Evolutionary conservation across 2,113 vertebrate genomes (phyloP).

Genomic region (Triplophysa rosa): DNA sequence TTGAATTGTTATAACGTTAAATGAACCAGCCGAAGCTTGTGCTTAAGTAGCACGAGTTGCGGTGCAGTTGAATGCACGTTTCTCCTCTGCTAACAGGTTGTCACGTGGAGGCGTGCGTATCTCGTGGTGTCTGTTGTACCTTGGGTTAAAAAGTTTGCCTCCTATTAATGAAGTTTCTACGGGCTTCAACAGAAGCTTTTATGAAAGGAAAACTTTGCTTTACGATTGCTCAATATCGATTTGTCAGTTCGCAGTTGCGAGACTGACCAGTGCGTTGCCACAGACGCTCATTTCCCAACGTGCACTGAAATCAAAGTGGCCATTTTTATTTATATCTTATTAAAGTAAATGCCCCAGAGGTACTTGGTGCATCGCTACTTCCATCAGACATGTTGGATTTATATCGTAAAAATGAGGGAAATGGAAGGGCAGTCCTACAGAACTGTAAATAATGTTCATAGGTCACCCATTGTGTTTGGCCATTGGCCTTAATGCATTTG

Average conservation of each 20-base stretch:
- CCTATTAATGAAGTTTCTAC: neutral
- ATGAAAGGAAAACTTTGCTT: neutral
- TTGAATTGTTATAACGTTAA: too few species aligned
- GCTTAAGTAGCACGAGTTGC: neutral
- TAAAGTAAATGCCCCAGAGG: too few species aligned
- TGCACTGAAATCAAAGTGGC: neutral
- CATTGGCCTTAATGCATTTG: neutral
- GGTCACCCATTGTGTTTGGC: too few species aligned
- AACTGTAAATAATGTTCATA: too few species aligned
- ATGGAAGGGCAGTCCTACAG: too few species aligned
- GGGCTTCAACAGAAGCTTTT: neutral
- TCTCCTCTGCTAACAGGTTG: neutral
- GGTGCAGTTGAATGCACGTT: neutral
- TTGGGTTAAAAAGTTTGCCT: slow-evolving; percentile 29
- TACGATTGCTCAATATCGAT: neutral
- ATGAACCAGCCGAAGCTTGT: neutral
- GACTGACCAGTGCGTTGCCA: neutral
- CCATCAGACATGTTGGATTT: too few species aligned
- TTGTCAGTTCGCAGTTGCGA: neutral
- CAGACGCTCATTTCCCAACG: slow-evolving; percentile 11
- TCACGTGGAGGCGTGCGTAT: slow-evolving; percentile 40
- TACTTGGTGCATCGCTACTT: too few species aligned
- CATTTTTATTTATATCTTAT: neutral
- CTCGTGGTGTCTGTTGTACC: slow-evolving; percentile 33
- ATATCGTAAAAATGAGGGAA: too few species aligned